Evolutionary conservation across 1,140 invertebrate genomes (phyloP).

Genomic region (Trissolcus basalis): DNA sequence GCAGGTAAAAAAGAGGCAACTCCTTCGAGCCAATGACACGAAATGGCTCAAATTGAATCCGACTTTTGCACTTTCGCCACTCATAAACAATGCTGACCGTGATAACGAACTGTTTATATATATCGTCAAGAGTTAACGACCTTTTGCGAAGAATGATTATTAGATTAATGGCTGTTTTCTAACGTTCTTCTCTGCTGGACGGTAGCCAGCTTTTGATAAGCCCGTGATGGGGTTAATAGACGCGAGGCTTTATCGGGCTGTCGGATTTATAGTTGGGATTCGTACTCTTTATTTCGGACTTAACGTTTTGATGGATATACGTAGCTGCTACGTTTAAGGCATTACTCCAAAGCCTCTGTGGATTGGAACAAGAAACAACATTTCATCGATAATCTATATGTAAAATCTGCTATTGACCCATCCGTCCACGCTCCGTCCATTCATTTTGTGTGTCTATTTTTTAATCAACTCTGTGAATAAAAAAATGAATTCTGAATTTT

Average conservation of each 20-base stretch:
- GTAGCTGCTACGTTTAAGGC: constrained; percentile 3
- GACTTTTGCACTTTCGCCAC: no score
- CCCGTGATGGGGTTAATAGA: constrained; percentile 40
- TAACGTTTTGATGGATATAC: constrained; percentile 33
- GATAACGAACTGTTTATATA: constrained; percentile 24
- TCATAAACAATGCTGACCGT: neutral
- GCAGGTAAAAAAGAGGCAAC: no score
- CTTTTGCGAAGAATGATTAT: constrained; percentile 30
- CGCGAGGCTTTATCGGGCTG: constrained; percentile 19
- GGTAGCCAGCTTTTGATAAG: constrained; percentile 46
- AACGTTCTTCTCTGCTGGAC: constrained; percentile 25
- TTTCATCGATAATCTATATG: neutral
- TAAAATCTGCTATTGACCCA: neutral
- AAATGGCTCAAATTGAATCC: no score
- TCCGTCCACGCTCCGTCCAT: no score
- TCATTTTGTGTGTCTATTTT: no score
- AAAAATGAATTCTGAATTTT: no score
- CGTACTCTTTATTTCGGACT: constrained; percentile 34
- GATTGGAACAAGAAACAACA: neutral
- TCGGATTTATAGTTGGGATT: constrained; percentile 37
- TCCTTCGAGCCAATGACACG: no score
- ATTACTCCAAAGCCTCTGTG: constrained; percentile 9
- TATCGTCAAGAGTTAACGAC: constrained; percentile 10
- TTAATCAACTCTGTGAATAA: no score
- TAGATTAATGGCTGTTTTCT: constrained; percentile 42